Percentiles rank a stretch among this genome's conserved stretches.
Evolutionary conservation across 2,113 vertebrate species (phyloP).

Genomic region (Gallinago paraguaiae): DNA sequence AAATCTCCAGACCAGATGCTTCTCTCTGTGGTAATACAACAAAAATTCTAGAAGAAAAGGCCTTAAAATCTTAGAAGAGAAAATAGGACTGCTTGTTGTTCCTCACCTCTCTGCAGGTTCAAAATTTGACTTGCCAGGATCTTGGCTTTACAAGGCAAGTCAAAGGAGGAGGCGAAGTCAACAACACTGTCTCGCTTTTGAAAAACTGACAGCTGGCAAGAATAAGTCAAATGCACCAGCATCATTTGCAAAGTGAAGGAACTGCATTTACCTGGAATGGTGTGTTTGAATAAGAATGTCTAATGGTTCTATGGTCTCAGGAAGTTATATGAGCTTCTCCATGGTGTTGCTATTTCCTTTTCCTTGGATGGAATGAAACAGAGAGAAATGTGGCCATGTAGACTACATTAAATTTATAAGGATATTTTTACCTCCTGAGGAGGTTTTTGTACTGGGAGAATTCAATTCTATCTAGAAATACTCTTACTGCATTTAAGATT

Average conservation of each 20-base stretch:
- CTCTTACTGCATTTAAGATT: neutral
- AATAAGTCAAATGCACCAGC: neutral
- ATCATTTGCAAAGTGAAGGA: neutral
- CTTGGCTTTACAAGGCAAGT: neutral
- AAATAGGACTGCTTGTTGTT: neutral
- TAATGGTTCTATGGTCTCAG: neutral
- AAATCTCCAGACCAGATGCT: neutral
- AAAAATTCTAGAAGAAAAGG: neutral
- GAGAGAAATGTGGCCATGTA: neutral
- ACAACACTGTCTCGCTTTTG: neutral
- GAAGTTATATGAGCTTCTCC: neutral
- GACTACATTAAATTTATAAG: neutral
- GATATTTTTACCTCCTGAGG: neutral
- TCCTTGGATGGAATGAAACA: neutral
- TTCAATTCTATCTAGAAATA: neutral
- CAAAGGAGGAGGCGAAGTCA: neutral
- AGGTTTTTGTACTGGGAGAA: neutral
- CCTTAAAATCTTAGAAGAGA: neutral
- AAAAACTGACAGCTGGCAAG: neutral
- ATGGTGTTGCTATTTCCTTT: neutral
- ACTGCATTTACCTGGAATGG: neutral
- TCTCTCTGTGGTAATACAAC: neutral
- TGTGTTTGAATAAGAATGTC: neutral
- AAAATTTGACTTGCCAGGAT: neutral
- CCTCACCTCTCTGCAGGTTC: neutral